phyloP scores from a whole-genome alignment of 2,888 invertebrate genomes.

The Crepidodera aurea region DNA sequence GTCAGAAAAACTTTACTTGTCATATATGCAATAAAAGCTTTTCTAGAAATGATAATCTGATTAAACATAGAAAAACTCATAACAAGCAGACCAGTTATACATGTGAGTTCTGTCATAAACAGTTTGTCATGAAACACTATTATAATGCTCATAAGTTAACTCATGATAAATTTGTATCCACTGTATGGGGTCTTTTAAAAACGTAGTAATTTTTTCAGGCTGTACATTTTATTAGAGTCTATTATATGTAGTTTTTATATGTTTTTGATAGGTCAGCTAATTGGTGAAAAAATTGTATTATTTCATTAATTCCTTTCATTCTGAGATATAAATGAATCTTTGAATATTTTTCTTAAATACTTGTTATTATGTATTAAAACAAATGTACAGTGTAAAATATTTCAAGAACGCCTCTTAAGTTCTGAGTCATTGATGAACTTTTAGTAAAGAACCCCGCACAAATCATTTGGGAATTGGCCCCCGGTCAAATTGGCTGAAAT shows the following conservation, averaged over 20 bases:
- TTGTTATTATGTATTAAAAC: no score
- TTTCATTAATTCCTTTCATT: no score
- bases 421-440: no score
- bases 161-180: constrained; percentile 54
- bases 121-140: constrained; percentile 73
- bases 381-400: no score
- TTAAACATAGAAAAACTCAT: constrained; percentile 69
- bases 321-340: no score
- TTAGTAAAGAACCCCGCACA: no score
- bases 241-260: background rate
- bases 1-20: constrained; percentile 72
- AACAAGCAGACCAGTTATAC: constrained; percentile 66
- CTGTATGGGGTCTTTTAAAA: constrained; percentile 47
- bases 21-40: constrained; percentile 66
- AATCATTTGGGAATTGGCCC: no score
- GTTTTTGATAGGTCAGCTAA: no score
- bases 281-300: no score
- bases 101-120: constrained; percentile 72
- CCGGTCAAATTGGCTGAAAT: no score
- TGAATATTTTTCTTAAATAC: no score
- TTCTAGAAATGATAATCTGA: constrained; percentile 67
- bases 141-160: constrained; percentile 70
- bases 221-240: background rate
- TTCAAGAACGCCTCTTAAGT: no score
- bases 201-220: constrained; percentile 31